Conservation (phyloP, 1,140 invertebrate species). For the Drosophila sucinea region DNA sequence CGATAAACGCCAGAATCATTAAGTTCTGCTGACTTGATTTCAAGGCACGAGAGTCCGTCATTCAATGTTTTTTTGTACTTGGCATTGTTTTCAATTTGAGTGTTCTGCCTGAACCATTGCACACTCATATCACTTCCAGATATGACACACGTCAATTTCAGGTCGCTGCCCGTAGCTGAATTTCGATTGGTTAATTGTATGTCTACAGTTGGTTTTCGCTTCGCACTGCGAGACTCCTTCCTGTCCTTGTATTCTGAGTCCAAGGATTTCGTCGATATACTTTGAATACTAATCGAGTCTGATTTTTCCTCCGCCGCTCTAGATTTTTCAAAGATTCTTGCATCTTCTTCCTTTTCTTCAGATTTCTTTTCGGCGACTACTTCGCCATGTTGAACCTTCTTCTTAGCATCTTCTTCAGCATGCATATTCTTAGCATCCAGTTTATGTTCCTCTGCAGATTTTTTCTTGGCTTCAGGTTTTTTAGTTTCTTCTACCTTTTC, state of each 20-base stretch:
- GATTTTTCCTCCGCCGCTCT: neutral
- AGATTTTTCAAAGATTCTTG: neutral
- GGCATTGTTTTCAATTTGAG: conserved; percentile 68
- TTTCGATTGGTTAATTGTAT: conserved; percentile 90
- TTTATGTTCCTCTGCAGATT: no score
- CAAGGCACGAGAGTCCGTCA: conserved; percentile 87
- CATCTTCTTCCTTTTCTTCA: neutral
- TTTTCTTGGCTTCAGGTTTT: no score
- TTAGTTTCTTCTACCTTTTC: neutral
- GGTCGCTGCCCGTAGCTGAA: conserved; percentile 88
- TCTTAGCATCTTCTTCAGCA: neutral
- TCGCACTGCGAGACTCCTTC: conserved; percentile 80
- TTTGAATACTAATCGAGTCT: conserved; percentile 32
- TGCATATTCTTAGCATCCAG: neutral
- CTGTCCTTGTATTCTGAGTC: conserved; percentile 68
- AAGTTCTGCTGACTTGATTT: conserved; percentile 83
- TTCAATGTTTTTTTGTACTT: conserved; percentile 82
- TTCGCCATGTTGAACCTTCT: neutral
- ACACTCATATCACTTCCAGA: conserved; percentile 91
- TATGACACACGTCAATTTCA: conserved; percentile 93
- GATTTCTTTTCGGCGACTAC: neutral
- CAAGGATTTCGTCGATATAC: conserved; percentile 46
- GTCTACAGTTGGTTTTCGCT: conserved; percentile 90
- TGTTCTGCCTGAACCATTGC: conserved; percentile 92
- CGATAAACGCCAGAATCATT: conserved; percentile 79